These are phyloP conservation scores for Eurosta solidaginis DNA, from an alignment of 1,140 invertebrate species.

Conservation along the genomic window DNA sequence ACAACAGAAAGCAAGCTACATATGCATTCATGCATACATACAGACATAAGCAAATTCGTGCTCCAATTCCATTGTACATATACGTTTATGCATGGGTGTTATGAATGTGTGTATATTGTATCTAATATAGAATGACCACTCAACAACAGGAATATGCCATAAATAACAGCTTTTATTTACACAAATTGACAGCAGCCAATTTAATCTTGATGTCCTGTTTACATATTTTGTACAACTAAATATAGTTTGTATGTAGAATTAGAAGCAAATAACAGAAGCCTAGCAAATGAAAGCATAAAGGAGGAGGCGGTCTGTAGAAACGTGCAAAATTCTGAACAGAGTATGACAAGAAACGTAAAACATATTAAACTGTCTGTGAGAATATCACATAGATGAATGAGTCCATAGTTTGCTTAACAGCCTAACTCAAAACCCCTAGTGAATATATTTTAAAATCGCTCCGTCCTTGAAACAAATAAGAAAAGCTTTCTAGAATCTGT, in stretches of 20 bases:
- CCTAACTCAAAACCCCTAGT: too few species aligned
- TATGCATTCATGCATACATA: not conserved
- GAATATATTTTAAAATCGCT: too few species aligned
- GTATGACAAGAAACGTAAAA: too few species aligned
- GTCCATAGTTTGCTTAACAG: too few species aligned
- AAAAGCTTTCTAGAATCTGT: too few species aligned
- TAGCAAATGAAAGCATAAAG: not conserved
- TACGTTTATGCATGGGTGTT: not conserved
- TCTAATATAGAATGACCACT: not conserved
- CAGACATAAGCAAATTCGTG: not conserved
- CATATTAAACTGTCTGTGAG: too few species aligned
- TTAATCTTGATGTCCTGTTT: slow-evolving; percentile 23
- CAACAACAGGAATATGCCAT: slow-evolving; percentile 21
- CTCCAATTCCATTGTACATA: not conserved
- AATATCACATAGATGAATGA: too few species aligned
- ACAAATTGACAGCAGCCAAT: slow-evolving; percentile 27
- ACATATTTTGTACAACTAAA: not conserved
- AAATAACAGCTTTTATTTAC: slow-evolving; percentile 24
- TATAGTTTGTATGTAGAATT: too few species aligned
- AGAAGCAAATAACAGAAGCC: slow-evolving; percentile 3
- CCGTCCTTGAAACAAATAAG: too few species aligned
- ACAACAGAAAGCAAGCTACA: not conserved
- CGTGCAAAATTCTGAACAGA: not conserved
- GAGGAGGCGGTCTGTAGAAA: not conserved
- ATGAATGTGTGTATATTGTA: not conserved